Evolutionary conservation across 2,888 invertebrate species (phyloP), one percentile per base, ranked within the genome.

Genomic region (Caenorhabditis zanzibari): DNA sequence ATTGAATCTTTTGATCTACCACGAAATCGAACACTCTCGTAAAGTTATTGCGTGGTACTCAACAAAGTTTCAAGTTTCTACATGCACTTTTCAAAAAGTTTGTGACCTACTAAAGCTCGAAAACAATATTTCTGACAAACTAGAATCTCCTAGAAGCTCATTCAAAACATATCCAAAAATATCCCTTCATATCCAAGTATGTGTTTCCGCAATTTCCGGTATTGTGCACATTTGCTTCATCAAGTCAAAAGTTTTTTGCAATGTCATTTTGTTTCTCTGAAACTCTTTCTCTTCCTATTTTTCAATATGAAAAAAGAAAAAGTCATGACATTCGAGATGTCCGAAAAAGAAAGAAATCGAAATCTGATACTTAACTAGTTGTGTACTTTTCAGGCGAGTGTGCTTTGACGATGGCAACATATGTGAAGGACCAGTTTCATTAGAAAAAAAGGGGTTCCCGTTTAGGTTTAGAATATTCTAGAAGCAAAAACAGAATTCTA

Each of bases 341-440:
- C 28, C 52, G 38, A 38, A 38, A 38, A 38, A 12, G 38, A 38
- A 12, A 38, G 10, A 38, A 77, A 63, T 71, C 61, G 77, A 77
- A 77, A 77, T 77, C 71, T 14, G 77, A 77, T 61, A 77, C 63
- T 61, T 44, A 71, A 77, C 77, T 77, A 77, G 77, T 77, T 77
- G 77, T 77, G 77, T 77, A 77, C 77, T 77, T 77, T 77, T 56
- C 44, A 44, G 35, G 10, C 5, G 2, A 56, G 32, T 54, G 54
- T 54, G 68, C 52, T 32, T 26, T 22, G 54, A 24, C 24, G 26
- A 64, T 66, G 75, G 66, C 66, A 69, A 77, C 76, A 77, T 58
- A 22, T 10, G 54, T 7, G 44, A 22, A 28, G 9, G 44, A 26
- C n/a, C 59, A 47, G 68, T 69, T 69, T 58, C n/a, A 41, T 68